Percentiles rank a stretch among this genome's conserved stretches.
Conservation (phyloP, 2,888 invertebrate species). For the Notodonta ziczac region DNA sequence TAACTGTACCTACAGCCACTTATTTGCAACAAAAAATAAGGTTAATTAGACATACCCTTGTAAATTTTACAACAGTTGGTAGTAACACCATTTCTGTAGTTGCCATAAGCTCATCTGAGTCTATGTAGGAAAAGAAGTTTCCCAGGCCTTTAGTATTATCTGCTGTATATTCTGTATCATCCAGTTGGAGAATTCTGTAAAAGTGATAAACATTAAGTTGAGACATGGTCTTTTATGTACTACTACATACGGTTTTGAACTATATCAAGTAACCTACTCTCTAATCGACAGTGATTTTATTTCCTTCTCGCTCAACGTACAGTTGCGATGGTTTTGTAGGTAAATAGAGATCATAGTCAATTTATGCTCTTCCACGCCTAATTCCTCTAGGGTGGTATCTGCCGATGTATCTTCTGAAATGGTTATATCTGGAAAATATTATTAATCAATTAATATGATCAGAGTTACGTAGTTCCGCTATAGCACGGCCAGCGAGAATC, state of each 20-base stretch:
- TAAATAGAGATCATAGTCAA: conserved; percentile 15
- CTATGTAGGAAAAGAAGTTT: conserved; percentile 50
- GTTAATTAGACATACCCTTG: not conserved
- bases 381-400: conserved; percentile 22
- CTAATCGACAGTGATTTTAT: conserved; percentile 13
- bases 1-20: too few relatives aligned
- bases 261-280: conserved; percentile 17
- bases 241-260: too few relatives aligned
- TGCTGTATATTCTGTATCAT: not conserved
- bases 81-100: conserved; percentile 54
- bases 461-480: too few relatives aligned
- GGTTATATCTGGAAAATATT: conserved; percentile 21
- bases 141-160: conserved; percentile 41
- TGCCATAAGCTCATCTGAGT: conserved; percentile 58
- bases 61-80: conserved; percentile 34
- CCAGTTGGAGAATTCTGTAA: not conserved
- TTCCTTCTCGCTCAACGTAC: conserved; percentile 19
- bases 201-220: too few relatives aligned
- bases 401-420: conserved; percentile 16
- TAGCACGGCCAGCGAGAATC: too few relatives aligned
- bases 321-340: conserved; percentile 20
- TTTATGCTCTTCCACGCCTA: conserved; percentile 26
- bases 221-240: too few relatives aligned
- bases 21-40: too few relatives aligned
- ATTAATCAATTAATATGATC: too few relatives aligned